A percentile compares a stretch with the other conserved stretches of the same genome.
Evolutionary conservation across 2,113 vertebrate species (phyloP).

Genomic region (Sula dactylatra): DNA sequence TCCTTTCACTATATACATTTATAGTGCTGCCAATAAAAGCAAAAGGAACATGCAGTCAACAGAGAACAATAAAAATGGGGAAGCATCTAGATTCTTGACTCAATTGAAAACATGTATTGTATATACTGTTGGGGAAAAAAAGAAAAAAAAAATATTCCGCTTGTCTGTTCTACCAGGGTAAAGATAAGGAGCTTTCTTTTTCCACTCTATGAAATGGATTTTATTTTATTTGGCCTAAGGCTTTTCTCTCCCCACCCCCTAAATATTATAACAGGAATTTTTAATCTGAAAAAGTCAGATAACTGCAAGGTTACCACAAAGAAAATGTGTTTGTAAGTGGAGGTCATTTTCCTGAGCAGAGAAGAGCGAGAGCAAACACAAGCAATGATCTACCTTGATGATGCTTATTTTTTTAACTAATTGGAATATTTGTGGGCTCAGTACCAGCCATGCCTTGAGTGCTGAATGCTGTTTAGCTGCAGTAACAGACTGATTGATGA

Average conservation of each 20-base stretch:
- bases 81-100: neutral
- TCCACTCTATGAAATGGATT: neutral
- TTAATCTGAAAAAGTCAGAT: neutral
- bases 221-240: neutral
- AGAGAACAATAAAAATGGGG: neutral
- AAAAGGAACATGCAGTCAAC: neutral
- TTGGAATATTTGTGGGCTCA: neutral
- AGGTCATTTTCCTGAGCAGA: neutral
- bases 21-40: neutral
- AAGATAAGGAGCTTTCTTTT: neutral
- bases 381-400: neutral
- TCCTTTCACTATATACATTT: conserved; percentile 22
- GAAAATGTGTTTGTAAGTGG: neutral
- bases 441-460: neutral
- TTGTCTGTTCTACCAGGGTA: neutral
- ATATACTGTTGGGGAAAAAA: neutral
- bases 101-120: neutral
- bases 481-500: neutral
- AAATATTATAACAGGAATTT: neutral
- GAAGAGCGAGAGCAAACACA: accelerated
- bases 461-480: neutral
- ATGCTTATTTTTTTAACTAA: neutral
- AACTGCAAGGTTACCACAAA: neutral
- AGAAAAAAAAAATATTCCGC: neutral
- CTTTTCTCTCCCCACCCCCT: neutral